These are phyloP conservation scores for Coenonympha arcania DNA, from an alignment of 2,888 invertebrate genomes.

Conservation along the genomic window DNA sequence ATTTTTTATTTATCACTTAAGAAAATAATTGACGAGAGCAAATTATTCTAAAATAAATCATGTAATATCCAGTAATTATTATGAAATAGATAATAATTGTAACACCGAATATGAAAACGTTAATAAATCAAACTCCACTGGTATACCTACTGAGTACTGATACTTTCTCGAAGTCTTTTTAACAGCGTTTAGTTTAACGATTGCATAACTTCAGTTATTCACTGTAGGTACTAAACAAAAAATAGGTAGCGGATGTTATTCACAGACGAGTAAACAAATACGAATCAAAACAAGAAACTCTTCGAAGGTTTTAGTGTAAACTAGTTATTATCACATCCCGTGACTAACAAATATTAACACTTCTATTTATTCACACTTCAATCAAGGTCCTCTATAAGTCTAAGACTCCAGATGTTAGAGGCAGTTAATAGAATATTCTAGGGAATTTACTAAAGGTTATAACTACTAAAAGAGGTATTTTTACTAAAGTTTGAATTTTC, in stretches of 20 bases:
- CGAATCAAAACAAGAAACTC: not conserved
- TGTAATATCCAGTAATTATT: no score
- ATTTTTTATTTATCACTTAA: no score
- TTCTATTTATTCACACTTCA: not conserved
- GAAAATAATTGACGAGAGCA: not conserved
- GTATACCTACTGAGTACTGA: no score
- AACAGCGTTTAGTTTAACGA: not conserved
- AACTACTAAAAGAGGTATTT: no score
- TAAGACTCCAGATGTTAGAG: no score
- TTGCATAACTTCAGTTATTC: not conserved
- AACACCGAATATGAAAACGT: no score
- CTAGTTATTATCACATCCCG: not conserved
- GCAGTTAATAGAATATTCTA: no score
- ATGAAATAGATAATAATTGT: no score
- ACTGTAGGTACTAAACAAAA: not conserved
- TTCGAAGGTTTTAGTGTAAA: not conserved
- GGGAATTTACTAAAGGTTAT: no score
- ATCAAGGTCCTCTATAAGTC: not conserved
- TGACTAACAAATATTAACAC: not conserved
- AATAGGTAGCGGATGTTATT: conserved; percentile 2
- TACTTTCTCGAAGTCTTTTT: not conserved
- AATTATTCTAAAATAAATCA: no score
- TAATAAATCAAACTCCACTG: no score
- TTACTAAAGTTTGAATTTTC: no score
- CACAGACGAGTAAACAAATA: not conserved